A percentile compares a stretch with the other conserved stretches of the same genome.
Conservation (phyloP, 2,113 vertebrate genomes). For the Isichthys henryi region DNA sequence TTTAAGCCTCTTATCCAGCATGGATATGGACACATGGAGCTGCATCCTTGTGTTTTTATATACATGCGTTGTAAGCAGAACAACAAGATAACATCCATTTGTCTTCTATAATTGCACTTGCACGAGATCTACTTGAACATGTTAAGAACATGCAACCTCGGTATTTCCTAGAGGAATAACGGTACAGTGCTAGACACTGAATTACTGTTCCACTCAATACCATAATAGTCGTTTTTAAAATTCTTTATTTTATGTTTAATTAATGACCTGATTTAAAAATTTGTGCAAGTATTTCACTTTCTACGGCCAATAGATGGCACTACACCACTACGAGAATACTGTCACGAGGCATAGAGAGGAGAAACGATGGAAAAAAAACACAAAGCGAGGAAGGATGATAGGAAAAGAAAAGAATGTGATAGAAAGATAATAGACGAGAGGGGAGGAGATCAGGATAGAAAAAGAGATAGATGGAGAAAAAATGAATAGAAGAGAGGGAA, state of each 20-base stretch:
- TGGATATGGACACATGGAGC: background rate
- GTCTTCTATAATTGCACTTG: background rate
- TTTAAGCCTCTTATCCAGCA: background rate
- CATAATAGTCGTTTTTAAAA: background rate
- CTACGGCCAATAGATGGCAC: conserved; percentile 49
- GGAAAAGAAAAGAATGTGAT: background rate
- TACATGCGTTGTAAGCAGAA: background rate
- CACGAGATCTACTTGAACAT: background rate
- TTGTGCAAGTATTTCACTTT: background rate
- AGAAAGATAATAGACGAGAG: background rate
- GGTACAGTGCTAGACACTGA: background rate
- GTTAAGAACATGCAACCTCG: background rate
- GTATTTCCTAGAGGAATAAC: background rate
- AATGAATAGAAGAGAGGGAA: background rate
- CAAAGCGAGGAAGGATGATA: background rate
- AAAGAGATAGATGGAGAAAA: background rate
- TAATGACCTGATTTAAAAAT: background rate
- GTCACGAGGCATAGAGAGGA: background rate
- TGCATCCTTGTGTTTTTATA: background rate
- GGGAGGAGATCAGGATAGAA: background rate
- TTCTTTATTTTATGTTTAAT: background rate
- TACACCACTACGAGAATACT: conserved; percentile 25
- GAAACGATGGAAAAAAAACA: background rate
- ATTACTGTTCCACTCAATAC: background rate
- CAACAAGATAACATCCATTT: background rate